These are phyloP conservation scores for Caenorhabditis becei DNA, from an alignment of 2,888 invertebrate genomes.

Conservation along the genomic window DNA sequence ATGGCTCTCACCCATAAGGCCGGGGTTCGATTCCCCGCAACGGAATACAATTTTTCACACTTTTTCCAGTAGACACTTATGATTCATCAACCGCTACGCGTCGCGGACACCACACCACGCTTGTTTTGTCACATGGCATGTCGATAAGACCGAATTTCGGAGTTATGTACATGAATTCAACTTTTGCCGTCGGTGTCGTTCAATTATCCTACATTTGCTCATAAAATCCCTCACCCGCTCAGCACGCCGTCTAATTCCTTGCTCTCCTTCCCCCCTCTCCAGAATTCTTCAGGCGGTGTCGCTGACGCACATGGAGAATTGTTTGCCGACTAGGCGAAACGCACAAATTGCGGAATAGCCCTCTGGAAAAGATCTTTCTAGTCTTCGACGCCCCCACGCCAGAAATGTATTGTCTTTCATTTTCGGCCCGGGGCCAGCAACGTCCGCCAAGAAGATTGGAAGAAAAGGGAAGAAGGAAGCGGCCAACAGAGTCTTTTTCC, in stretches of 20 bases:
- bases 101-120: too few relatives aligned
- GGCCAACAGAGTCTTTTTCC: constrained; percentile 4
- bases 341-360: constrained; percentile 48
- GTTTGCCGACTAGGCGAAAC: constrained; percentile 37
- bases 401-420: constrained; percentile 44
- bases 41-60: constrained; percentile 30
- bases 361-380: constrained; percentile 46
- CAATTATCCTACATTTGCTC: too few relatives aligned
- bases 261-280: constrained; percentile 18
- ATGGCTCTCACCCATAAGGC: constrained; percentile 66
- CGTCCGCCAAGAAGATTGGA: constrained; percentile 2
- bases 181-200: too few relatives aligned
- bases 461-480: not conserved
- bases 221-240: constrained; percentile 2
- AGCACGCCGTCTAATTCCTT: constrained; percentile 25
- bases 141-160: too few relatives aligned
- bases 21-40: constrained; percentile 69
- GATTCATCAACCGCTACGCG: too few relatives aligned
- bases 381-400: constrained; percentile 16
- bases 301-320: constrained; percentile 49
- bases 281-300: constrained; percentile 44
- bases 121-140: too few relatives aligned
- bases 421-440: constrained; percentile 9
- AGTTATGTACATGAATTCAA: too few relatives aligned
- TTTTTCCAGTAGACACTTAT: too few relatives aligned